Evolutionary conservation across 2,888 invertebrate genomes (phyloP).

Genomic region (Cantharis rustica): DNA sequence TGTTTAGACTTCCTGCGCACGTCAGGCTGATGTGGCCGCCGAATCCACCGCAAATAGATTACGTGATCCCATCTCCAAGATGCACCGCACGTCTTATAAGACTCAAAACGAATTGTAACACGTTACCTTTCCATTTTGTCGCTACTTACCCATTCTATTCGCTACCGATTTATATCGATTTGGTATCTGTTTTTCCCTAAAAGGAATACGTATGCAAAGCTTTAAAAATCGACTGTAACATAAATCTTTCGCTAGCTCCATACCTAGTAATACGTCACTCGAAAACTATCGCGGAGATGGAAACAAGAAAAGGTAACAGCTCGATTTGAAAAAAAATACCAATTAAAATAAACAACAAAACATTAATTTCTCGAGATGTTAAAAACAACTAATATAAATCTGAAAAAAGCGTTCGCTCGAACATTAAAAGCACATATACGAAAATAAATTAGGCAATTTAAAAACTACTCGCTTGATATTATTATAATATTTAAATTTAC

Average conservation of each 20-base stretch:
- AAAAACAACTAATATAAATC: background rate
- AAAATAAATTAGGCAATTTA: background rate
- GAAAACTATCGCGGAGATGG: background rate
- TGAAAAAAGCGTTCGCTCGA: background rate
- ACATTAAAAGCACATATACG: background rate
- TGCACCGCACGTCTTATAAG: conserved; percentile 49
- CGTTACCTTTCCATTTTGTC: conserved; percentile 43
- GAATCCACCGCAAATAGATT: conserved; percentile 55
- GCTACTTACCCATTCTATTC: conserved; percentile 31
- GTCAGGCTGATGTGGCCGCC: conserved; percentile 46
- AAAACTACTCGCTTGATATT: background rate
- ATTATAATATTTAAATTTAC: conserved; percentile 1
- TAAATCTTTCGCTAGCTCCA: conserved; percentile 13
- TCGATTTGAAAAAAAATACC: background rate
- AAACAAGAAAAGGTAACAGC: background rate
- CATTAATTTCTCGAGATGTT: background rate
- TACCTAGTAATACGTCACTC: background rate
- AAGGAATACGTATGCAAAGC: conserved; percentile 29
- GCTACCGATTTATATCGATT: conserved; percentile 34
- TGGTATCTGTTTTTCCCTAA: conserved; percentile 25
- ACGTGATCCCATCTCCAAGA: conserved; percentile 53
- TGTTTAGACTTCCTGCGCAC: conserved; percentile 48
- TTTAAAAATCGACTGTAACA: conserved; percentile 18
- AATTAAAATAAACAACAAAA: background rate
- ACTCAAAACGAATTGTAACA: conserved; percentile 50